A percentile compares a stretch with the other conserved stretches of the same genome.
Evolutionary conservation across 2,113 vertebrate genomes (phyloP).

Genomic region (Myotis davidii): DNA sequence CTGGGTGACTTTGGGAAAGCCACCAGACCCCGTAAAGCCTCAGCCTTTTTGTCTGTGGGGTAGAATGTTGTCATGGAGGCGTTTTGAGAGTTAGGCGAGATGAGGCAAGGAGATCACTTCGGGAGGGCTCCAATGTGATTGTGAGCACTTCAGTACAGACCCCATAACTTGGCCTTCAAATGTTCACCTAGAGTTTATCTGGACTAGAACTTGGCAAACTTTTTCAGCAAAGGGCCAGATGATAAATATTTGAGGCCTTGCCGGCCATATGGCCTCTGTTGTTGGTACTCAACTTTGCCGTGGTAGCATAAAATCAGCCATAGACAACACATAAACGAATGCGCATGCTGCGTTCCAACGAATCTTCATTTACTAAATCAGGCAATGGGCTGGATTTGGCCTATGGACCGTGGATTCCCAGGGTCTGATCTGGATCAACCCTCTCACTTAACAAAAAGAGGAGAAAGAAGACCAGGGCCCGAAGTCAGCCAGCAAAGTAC

Average conservation of each 20-base stretch:
- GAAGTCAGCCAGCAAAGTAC: too few relatives aligned
- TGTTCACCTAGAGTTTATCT: not conserved
- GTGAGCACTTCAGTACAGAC: not conserved
- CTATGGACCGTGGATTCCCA: not conserved
- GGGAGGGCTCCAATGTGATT: fast-evolving
- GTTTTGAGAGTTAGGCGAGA: not conserved
- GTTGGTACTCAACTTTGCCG: not conserved
- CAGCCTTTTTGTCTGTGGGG: not conserved
- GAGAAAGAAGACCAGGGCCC: not conserved
- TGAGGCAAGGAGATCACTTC: not conserved
- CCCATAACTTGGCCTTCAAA: not conserved
- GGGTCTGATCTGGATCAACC: not conserved
- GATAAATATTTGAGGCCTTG: not conserved
- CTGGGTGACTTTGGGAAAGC: not conserved
- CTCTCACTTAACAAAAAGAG: not conserved
- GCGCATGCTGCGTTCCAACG: fast-evolving
- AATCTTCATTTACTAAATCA: not conserved
- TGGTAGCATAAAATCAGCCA: not conserved
- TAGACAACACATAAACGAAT: not conserved
- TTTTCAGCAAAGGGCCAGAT: not conserved
- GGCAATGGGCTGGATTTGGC: not conserved
- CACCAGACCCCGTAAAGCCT: not conserved
- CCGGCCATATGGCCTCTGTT: not conserved
- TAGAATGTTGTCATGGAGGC: not conserved
- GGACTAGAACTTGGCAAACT: not conserved